Evolutionary conservation across 2,888 invertebrate species (phyloP).

Genomic region (Plebejus argus): DNA sequence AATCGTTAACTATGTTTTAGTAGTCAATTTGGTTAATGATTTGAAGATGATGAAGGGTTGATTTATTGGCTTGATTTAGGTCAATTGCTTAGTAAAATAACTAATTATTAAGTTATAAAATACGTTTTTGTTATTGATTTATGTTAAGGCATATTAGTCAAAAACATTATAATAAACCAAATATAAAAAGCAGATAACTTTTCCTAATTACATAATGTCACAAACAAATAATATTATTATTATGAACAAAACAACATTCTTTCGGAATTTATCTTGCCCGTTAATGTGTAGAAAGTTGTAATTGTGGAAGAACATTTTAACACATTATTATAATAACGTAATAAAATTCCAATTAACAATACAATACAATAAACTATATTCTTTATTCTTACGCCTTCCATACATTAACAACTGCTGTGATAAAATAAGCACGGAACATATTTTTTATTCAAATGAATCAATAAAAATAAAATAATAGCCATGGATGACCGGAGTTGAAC

Average conservation of each 20-base stretch:
- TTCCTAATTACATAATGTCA: neutral
- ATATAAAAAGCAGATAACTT: no score
- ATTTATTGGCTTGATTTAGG: neutral
- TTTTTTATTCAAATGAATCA: conserved; percentile 30
- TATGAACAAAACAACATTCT: conserved; percentile 5
- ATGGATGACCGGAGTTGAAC: conserved; percentile 35
- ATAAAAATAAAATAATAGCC: conserved; percentile 26
- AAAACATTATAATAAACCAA: no score
- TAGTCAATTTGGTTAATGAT: conserved; percentile 1
- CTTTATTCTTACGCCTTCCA: conserved; percentile 16
- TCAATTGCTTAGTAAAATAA: neutral
- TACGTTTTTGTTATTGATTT: no score
- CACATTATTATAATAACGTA: conserved; percentile 26
- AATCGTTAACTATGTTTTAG: neutral
- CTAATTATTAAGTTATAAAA: no score
- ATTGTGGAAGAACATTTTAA: conserved; percentile 19
- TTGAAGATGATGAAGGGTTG: conserved; percentile 3
- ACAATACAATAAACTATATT: conserved; percentile 26
- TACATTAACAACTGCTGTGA: conserved; percentile 30
- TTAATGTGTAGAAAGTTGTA: conserved; percentile 22
- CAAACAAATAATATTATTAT: neutral
- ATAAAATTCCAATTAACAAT: conserved; percentile 27
- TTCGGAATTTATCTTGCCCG: neutral
- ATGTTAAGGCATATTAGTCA: no score
- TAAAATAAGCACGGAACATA: conserved; percentile 24